phyloP scores from a whole-genome alignment of 2,888 invertebrate species.

The Lasiommata megera region DNA sequence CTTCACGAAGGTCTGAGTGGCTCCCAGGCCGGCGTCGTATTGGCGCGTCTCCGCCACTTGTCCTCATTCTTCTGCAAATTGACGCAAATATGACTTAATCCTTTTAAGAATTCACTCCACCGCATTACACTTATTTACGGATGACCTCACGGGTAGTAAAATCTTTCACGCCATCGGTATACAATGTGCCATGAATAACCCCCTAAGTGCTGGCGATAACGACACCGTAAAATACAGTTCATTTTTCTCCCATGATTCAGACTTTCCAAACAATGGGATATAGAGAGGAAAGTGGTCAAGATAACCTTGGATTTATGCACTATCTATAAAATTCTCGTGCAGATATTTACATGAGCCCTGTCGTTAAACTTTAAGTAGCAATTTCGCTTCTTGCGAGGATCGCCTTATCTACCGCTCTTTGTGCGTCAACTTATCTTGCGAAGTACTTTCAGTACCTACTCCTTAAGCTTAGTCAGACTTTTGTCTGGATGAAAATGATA shows the following conservation, averaged over 20 bases:
- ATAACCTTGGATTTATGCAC: conserved; percentile 19
- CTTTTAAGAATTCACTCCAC: conserved; percentile 61
- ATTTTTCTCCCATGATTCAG: conserved; percentile 44
- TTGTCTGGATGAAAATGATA: conserved; percentile 22
- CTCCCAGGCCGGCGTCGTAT: conserved; percentile 42
- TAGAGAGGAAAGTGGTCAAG: conserved; percentile 19
- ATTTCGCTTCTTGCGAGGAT: conserved; percentile 43
- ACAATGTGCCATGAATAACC: conserved; percentile 36
- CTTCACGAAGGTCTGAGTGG: conserved; percentile 34
- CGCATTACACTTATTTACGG: conserved; percentile 50
- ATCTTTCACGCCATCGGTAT: conserved; percentile 25
- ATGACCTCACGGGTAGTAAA: conserved; percentile 49
- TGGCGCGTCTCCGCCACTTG: conserved; percentile 66
- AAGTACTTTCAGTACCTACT: conserved; percentile 28
- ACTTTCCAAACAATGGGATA: conserved; percentile 34
- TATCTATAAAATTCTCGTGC: conserved; percentile 31
- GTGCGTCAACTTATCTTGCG: conserved; percentile 40
- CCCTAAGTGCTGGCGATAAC: conserved; percentile 30
- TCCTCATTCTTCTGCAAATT: conserved; percentile 69
- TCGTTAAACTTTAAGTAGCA: conserved; percentile 59
- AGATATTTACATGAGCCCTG: conserved; percentile 41
- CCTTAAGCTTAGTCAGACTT: conserved; percentile 26
- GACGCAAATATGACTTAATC: conserved; percentile 68
- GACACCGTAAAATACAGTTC: conserved; percentile 27
- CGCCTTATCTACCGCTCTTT: conserved; percentile 49